Evolutionary conservation across 2,797 vertebrate species (phyloP), one percentile per base, ranked within the genome.

Genomic region (Sebastolobus altivelis): DNA sequence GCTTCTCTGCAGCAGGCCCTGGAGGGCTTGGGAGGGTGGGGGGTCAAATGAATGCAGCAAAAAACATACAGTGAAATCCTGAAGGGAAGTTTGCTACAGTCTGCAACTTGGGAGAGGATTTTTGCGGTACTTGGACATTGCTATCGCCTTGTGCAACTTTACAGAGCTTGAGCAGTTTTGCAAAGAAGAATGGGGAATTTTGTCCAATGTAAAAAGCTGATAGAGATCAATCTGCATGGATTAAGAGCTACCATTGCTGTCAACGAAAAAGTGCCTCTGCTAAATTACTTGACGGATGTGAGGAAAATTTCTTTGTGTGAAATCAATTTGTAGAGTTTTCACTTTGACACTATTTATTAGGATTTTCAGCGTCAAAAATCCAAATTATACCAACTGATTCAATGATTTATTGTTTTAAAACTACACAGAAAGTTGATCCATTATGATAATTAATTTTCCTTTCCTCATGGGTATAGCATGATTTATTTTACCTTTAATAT

Each of bases 1-100:
- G 31, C 68, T 29, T 55, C 66, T 80, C 60, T 85, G 80, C 69
- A 62, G 70, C 31, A 35, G 66, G 59, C 65, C 46, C 33, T 4
- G 6, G 31, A 35, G 79, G 79, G 20, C 6, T 56, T 20, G 18
- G 27, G 70, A 56, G 59, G 25, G 60, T 55, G 46, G 60, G 55
- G 67, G 79, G 65, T 80, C 82, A 83, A 72, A 69, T 72, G 12
- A 79, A 68, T 81, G 49, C 67, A 66, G 72, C 25, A 76, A 74
- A 72, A 72, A 40, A 77, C 11, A 43, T 22, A 77, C 20, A 22
- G 49, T 54, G 9, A 79, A 70, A 84, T 70, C 31, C 65, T 72
- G 22, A 33, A 73, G 29, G 31, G 77, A 82, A 76, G 12, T 10
- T 37, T 71, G 63, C 70, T 83, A 35, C 33, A 37, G 29, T 77